Conservation (phyloP, 2,888 invertebrate species). For the Miltochrista miniata region DNA sequence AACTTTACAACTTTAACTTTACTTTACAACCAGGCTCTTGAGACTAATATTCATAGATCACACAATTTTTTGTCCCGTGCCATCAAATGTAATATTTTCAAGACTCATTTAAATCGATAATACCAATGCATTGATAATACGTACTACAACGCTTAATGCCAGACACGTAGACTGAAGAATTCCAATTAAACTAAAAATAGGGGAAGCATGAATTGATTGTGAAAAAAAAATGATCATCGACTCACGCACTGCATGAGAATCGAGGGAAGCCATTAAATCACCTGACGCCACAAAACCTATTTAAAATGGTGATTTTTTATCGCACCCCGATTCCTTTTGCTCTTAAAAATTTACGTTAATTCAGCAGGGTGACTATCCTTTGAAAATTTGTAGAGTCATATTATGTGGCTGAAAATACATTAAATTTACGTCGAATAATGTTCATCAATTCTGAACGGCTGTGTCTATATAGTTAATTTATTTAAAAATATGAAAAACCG, state of each 20-base stretch:
- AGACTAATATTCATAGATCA: too few species aligned
- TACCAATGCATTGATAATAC: too few species aligned
- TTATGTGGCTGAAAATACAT: too few species aligned
- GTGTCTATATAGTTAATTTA: too few species aligned
- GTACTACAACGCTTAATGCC: slow-evolving; percentile 43
- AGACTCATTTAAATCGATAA: too few species aligned
- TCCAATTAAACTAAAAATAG: slow-evolving; percentile 63
- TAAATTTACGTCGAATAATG: too few species aligned
- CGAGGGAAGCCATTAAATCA: slow-evolving; percentile 75
- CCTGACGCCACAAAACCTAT: slow-evolving; percentile 74
- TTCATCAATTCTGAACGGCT: too few species aligned
- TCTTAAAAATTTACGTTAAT: slow-evolving; percentile 23
- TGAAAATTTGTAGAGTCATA: not conserved
- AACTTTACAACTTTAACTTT: too few species aligned
- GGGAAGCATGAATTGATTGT: slow-evolving; percentile 70
- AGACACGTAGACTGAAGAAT: slow-evolving; percentile 68
- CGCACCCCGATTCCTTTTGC: slow-evolving; percentile 43
- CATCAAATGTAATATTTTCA: too few species aligned
- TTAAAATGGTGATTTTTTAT: slow-evolving; percentile 78
- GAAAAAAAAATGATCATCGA: slow-evolving; percentile 71
- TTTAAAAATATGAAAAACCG: too few species aligned
- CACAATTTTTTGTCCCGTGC: too few species aligned
- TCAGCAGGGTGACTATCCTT: not conserved
- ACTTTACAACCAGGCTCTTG: too few species aligned
- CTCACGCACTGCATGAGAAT: slow-evolving; percentile 70